Percentiles rank a stretch among this genome's conserved stretches.
Conservation (phyloP, 2,888 invertebrate species). For the Dicyrtomina minuta region DNA sequence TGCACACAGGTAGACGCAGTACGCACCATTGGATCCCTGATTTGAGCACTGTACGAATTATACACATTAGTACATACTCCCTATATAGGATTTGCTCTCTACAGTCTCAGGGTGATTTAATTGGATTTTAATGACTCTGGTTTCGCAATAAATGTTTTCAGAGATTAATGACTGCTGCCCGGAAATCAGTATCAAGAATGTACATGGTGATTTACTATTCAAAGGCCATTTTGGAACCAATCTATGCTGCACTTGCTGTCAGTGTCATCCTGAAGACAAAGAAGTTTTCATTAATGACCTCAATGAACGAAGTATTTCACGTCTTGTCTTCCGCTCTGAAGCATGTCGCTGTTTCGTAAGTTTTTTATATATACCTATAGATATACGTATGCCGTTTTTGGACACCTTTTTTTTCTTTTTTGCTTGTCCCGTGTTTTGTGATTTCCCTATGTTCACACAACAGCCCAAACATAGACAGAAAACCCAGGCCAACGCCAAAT, state of each 20-base stretch:
- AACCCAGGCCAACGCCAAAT: too few species aligned
- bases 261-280: constrained; percentile 29
- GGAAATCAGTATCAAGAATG: constrained; percentile 29
- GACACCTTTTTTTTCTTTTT: not conserved
- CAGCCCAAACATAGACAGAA: too few species aligned
- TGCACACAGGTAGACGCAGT: too few species aligned
- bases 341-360: constrained; percentile 27
- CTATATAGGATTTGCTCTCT: too few species aligned
- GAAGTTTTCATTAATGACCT: constrained; percentile 30
- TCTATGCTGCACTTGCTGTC: constrained; percentile 28
- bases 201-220: constrained; percentile 27
- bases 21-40: too few species aligned
- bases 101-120: not conserved
- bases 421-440: not conserved
- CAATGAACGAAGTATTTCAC: constrained; percentile 25
- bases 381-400: not conserved
- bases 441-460: not conserved
- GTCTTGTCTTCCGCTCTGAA: constrained; percentile 24
- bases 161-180: constrained; percentile 32
- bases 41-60: too few species aligned
- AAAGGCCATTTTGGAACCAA: constrained; percentile 20
- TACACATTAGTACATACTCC: too few species aligned
- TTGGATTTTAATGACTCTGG: constrained; percentile 15
- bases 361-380: too few species aligned
- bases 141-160: constrained; percentile 5